A percentile compares a stretch with the other conserved stretches of the same genome.
These are phyloP conservation scores for Charadrius vociferus DNA, from an alignment of 2,113 vertebrate genomes.

Conservation along the genomic window DNA sequence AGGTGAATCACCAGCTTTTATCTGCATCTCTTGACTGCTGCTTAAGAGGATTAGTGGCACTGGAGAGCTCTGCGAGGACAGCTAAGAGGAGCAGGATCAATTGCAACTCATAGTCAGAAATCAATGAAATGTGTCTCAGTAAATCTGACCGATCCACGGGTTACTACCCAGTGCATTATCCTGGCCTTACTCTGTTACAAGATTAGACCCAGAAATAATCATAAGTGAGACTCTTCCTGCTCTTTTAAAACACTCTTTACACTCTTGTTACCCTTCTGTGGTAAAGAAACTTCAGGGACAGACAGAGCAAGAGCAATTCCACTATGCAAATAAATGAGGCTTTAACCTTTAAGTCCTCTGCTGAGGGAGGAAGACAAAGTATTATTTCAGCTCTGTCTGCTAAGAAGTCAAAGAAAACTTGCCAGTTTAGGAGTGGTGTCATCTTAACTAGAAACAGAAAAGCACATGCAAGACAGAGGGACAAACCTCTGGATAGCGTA, in stretches of 20 bases:
- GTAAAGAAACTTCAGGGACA: not conserved
- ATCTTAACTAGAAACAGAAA: not conserved
- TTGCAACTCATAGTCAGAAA: conserved; percentile 71
- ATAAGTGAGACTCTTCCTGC: not conserved
- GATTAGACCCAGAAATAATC: conserved; percentile 53
- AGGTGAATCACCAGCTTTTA: conserved; percentile 75
- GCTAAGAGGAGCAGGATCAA: conserved; percentile 69
- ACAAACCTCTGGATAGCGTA: not conserved
- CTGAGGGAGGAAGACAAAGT: not conserved
- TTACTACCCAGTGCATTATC: conserved; percentile 47
- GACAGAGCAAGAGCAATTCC: not conserved
- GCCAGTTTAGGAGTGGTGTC: not conserved
- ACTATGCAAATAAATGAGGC: not conserved
- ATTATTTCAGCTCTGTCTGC: not conserved
- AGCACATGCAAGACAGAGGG: not conserved
- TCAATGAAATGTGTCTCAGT: conserved; percentile 72
- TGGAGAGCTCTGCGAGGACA: conserved; percentile 52
- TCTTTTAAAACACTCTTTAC: conserved; percentile 2
- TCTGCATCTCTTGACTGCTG: conserved; percentile 74
- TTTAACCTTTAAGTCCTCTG: conserved; percentile 15
- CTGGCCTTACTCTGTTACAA: conserved; percentile 42
- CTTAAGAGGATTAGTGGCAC: conserved; percentile 79
- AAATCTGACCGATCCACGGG: conserved; percentile 64
- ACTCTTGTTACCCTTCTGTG: not conserved
- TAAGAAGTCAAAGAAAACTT: conserved; percentile 18